Conservation (phyloP, 1,140 invertebrate species). For the Mactra quadrangularis region DNA sequence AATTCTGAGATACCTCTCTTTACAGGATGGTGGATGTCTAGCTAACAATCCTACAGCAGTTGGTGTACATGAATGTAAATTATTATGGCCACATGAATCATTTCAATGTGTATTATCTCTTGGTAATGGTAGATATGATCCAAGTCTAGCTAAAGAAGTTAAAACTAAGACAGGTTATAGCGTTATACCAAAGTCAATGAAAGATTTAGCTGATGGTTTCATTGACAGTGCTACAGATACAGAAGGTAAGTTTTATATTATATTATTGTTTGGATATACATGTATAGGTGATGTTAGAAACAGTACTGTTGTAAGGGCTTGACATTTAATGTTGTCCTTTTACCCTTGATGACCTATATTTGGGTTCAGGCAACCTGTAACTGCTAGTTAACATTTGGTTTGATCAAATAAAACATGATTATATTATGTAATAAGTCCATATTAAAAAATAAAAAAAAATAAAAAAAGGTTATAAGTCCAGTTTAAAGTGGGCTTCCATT, state of each 20-base stretch:
- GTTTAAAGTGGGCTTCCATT: no score
- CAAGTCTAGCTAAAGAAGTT: constrained; percentile 59
- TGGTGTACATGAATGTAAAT: constrained; percentile 91
- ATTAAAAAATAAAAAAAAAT: no score
- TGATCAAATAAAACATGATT: no score
- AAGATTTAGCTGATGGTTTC: constrained; percentile 87
- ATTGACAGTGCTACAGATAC: constrained; percentile 96
- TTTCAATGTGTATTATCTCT: constrained; percentile 95
- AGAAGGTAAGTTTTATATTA: constrained; percentile 88
- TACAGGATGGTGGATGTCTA: constrained; percentile 92
- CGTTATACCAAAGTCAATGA: constrained; percentile 43
- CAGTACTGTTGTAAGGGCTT: no score
- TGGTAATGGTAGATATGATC: constrained; percentile 90
- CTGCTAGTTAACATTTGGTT: no score
- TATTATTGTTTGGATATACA: no score
- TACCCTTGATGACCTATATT: no score
- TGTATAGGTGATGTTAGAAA: no score
- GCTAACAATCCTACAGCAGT: constrained; percentile 96
- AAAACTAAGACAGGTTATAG: not conserved
- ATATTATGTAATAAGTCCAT: no score
- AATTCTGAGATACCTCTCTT: constrained; percentile 21
- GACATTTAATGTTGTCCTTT: no score
- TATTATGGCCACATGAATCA: constrained; percentile 91
- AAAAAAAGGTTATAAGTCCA: no score
- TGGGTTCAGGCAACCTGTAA: no score